Conservation (phyloP, 2,113 vertebrate species). For the Mustela nigripes region DNA sequence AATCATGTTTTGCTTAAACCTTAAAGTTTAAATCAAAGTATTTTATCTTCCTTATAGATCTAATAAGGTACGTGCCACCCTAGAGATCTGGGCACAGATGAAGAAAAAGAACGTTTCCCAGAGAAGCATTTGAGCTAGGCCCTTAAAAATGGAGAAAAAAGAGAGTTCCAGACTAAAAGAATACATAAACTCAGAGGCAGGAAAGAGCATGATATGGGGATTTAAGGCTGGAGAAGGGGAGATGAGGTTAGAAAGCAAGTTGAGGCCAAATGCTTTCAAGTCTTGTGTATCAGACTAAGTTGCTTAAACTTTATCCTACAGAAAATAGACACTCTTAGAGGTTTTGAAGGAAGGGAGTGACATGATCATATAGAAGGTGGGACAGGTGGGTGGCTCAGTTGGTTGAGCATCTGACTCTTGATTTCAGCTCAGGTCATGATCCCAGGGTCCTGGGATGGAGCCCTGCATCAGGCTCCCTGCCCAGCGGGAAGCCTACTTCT, state of each 20-base stretch:
- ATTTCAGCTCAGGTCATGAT: neutral
- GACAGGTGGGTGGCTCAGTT: neutral
- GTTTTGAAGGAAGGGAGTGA: neutral
- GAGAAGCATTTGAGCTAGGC: neutral
- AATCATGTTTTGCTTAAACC: constrained; percentile 1
- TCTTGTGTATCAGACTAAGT: neutral
- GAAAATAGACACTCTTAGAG: neutral
- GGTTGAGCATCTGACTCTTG: neutral
- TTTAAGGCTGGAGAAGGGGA: neutral
- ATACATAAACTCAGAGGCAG: neutral
- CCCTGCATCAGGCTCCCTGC: no score
- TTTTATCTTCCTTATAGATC: neutral
- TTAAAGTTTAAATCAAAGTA: constrained; percentile 38
- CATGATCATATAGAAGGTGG: neutral
- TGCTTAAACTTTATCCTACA: neutral
- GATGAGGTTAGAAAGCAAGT: neutral
- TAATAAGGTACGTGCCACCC: neutral
- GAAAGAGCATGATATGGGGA: neutral
- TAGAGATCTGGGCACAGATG: neutral
- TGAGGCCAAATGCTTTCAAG: neutral
- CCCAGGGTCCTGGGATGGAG: neutral
- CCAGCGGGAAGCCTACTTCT: no score
- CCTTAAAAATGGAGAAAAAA: neutral
- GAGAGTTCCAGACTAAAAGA: neutral
- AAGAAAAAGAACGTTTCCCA: neutral